Conservation (phyloP, 2,113 vertebrate species). For the Narcine bancroftii region DNA sequence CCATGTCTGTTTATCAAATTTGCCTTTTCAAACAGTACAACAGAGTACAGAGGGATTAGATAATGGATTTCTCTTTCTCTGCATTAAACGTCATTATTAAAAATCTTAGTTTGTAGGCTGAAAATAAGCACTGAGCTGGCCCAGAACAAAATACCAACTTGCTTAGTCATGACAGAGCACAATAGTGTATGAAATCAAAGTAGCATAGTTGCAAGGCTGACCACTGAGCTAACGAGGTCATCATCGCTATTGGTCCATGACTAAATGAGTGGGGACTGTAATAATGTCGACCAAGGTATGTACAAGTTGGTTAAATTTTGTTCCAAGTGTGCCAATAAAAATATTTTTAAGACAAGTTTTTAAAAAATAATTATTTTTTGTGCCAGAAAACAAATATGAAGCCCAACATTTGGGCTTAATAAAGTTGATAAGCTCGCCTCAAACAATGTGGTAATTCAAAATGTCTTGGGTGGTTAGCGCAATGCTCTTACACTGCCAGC, state of each 20-base stretch:
- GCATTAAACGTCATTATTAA: neutral
- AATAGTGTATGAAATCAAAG: slow-evolving; percentile 4
- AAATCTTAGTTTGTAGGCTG: neutral
- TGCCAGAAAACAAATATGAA: neutral
- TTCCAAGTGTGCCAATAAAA: no score
- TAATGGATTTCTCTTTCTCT: slow-evolving; percentile 4
- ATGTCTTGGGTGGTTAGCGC: no score
- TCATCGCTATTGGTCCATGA: neutral
- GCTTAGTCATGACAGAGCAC: slow-evolving; percentile 9
- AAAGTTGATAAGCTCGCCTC: neutral
- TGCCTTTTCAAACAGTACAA: neutral
- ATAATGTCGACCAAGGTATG: neutral
- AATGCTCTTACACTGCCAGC: no score
- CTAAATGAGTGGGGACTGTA: neutral
- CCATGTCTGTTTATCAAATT: neutral
- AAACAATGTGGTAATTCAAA: neutral
- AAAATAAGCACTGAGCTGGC: neutral
- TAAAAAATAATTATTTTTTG: neutral
- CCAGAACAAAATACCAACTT: slow-evolving; percentile 13
- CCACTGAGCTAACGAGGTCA: neutral
- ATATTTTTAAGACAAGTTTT: neutral
- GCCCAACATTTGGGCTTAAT: neutral
- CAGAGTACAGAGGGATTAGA: neutral
- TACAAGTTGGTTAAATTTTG: neutral
- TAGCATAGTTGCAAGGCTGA: neutral